Evolutionary conservation across 2,888 invertebrate genomes (phyloP).

Genomic region (Parnassius orleans): DNA sequence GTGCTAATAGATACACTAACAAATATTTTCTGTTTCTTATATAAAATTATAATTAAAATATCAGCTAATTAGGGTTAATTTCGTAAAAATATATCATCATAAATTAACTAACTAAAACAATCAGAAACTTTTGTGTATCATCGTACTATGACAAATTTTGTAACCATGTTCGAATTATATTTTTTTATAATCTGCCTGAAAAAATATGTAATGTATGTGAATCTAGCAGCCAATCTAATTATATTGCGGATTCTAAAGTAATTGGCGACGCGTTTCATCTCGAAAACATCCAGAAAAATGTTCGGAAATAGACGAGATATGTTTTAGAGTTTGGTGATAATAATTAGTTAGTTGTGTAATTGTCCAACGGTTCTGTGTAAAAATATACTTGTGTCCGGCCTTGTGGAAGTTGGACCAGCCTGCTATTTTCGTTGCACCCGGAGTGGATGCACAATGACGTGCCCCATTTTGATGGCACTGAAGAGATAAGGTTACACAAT

Average conservation of each 20-base stretch:
- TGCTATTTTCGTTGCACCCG: slow-evolving; percentile 53
- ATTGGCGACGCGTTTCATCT: too few relatives aligned
- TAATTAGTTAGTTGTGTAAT: slow-evolving; percentile 6
- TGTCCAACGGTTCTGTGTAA: neutral
- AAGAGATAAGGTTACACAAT: slow-evolving; percentile 6
- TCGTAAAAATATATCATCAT: too few relatives aligned
- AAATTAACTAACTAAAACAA: too few relatives aligned
- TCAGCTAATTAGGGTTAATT: too few relatives aligned
- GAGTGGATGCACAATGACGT: slow-evolving; percentile 23
- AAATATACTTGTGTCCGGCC: slow-evolving; percentile 39
- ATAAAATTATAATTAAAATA: too few relatives aligned
- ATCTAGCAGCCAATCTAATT: neutral
- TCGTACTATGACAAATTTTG: too few relatives aligned
- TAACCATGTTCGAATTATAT: too few relatives aligned
- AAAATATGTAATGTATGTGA: neutral
- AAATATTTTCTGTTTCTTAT: too few relatives aligned
- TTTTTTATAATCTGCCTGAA: too few relatives aligned
- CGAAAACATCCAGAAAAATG: neutral
- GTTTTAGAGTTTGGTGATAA: neutral
- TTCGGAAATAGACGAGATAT: neutral
- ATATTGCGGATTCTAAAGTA: too few relatives aligned
- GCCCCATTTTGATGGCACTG: slow-evolving; percentile 8
- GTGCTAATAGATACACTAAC: too few relatives aligned
- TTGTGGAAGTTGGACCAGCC: slow-evolving; percentile 45
- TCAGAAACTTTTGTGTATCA: too few relatives aligned